Evolutionary conservation across 2,888 invertebrate genomes (phyloP).

Genomic region (Rugalucina vietnamica): DNA sequence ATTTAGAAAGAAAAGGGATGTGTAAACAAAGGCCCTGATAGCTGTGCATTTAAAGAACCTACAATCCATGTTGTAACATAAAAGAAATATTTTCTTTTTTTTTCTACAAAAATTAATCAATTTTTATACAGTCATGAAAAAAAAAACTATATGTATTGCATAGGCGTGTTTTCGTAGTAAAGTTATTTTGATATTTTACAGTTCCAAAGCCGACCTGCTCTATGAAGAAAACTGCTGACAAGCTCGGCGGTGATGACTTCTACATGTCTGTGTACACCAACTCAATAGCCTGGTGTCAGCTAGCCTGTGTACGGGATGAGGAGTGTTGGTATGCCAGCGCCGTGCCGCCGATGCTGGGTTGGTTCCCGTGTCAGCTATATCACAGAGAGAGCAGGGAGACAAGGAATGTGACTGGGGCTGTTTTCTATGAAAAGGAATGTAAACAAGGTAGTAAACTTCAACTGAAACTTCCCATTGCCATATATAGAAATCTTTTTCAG

Average conservation of each 20-base stretch:
- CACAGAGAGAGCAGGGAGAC: background rate
- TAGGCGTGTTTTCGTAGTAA: too few species aligned
- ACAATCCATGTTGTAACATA: too few species aligned
- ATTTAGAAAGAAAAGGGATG: too few species aligned
- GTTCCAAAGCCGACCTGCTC: constrained; percentile 1
- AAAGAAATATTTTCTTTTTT: too few species aligned
- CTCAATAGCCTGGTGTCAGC: background rate
- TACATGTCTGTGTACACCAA: background rate
- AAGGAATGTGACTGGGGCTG: background rate
- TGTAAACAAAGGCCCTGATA: too few species aligned
- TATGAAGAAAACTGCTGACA: background rate
- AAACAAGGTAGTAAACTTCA: constrained; percentile 13
- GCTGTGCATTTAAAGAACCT: too few species aligned
- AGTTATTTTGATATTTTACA: background rate
- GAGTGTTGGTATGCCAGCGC: constrained; percentile 1
- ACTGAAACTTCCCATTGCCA: too few species aligned
- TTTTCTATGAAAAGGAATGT: constrained; percentile 12
- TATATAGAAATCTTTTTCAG: too few species aligned
- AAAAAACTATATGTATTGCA: too few species aligned
- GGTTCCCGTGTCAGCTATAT: constrained; percentile 9
- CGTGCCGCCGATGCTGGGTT: background rate
- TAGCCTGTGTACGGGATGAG: background rate
- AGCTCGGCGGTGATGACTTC: background rate
- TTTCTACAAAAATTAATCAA: too few species aligned
- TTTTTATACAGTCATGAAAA: too few species aligned